Percentiles rank a stretch among this genome's conserved stretches.
These are phyloP conservation scores for Entelurus aequoreus DNA, from an alignment of 2,113 vertebrate genomes.

Conservation along the genomic window DNA sequence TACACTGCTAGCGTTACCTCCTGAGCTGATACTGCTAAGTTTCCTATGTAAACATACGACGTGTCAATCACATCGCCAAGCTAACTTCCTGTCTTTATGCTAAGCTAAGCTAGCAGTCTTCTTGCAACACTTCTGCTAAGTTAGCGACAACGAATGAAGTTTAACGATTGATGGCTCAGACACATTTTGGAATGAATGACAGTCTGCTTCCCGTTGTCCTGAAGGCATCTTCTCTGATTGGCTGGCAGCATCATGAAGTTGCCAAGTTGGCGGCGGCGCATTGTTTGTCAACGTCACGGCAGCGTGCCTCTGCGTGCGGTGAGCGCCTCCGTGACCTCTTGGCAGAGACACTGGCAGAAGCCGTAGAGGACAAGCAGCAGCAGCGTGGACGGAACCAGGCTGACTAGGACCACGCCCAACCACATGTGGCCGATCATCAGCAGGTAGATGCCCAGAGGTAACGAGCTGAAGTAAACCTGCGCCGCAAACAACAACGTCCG, in stretches of 20 bases:
- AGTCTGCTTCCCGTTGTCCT: background rate
- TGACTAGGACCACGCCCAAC: slow-evolving; percentile 78
- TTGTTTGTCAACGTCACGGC: slow-evolving; percentile 19
- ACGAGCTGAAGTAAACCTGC: slow-evolving; percentile 80
- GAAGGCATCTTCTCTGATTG: slow-evolving; percentile 1
- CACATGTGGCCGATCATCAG: slow-evolving; percentile 81
- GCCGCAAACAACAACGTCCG: background rate
- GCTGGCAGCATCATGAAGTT: background rate
- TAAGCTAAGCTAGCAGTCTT: background rate
- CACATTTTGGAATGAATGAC: background rate
- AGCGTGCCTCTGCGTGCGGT: slow-evolving; percentile 47
- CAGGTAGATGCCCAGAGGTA: slow-evolving; percentile 85
- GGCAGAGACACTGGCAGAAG: slow-evolving; percentile 83
- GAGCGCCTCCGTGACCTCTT: slow-evolving; percentile 73
- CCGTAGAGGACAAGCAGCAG: slow-evolving; percentile 80
- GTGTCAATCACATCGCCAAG: background rate
- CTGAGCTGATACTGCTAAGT: too few species aligned
- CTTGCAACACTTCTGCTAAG: too few species aligned
- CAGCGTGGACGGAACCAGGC: slow-evolving; percentile 84
- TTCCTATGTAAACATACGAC: too few species aligned
- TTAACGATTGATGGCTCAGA: background rate
- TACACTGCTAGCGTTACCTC: background rate
- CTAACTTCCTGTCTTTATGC: background rate
- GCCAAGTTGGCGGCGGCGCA: background rate
- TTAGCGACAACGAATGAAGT: too few species aligned